phyloP scores from a whole-genome alignment of 2,113 vertebrate genomes.

The Notothenia coriiceps region DNA sequence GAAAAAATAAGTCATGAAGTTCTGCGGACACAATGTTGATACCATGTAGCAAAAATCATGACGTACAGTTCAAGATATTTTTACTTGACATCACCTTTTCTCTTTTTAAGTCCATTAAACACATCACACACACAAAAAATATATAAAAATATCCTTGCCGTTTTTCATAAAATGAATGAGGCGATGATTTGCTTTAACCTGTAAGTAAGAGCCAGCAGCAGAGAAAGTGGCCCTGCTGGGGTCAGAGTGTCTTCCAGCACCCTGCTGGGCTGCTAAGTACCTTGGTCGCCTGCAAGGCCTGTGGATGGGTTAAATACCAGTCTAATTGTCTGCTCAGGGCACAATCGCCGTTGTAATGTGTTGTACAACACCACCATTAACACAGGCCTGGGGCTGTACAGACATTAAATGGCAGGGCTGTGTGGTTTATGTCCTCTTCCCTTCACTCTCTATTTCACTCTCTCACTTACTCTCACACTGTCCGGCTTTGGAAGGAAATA shows the following conservation, averaged over 20 bases:
- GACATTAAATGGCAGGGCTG: constrained; percentile 80
- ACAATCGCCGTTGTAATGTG: constrained; percentile 84
- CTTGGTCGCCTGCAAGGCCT: constrained; percentile 80
- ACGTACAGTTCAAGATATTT: too few species aligned
- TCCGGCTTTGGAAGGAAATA: constrained; percentile 22
- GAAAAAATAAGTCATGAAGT: too few species aligned
- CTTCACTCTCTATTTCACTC: constrained; percentile 52
- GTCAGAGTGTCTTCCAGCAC: constrained; percentile 81
- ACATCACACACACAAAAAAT: too few species aligned
- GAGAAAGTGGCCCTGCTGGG: constrained; percentile 13
- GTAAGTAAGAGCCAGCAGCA: constrained; percentile 36
- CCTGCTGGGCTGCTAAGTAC: constrained; percentile 83
- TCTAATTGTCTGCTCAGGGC: constrained; percentile 90
- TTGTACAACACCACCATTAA: constrained; percentile 93
- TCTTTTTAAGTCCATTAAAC: too few species aligned
- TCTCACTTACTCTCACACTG: constrained; percentile 20
- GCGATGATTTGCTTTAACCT: neutral
- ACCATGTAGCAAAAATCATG: too few species aligned
- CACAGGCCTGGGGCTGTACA: constrained; percentile 89
- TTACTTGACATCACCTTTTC: too few species aligned
- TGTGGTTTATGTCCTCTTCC: constrained; percentile 79
- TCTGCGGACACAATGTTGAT: too few species aligned
- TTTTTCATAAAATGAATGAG: neutral
- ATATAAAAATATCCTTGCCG: too few species aligned
- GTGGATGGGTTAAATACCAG: constrained; percentile 92